These are phyloP conservation scores for Fragum fragum DNA, from an alignment of 2,888 invertebrate species.

Conservation along the genomic window DNA sequence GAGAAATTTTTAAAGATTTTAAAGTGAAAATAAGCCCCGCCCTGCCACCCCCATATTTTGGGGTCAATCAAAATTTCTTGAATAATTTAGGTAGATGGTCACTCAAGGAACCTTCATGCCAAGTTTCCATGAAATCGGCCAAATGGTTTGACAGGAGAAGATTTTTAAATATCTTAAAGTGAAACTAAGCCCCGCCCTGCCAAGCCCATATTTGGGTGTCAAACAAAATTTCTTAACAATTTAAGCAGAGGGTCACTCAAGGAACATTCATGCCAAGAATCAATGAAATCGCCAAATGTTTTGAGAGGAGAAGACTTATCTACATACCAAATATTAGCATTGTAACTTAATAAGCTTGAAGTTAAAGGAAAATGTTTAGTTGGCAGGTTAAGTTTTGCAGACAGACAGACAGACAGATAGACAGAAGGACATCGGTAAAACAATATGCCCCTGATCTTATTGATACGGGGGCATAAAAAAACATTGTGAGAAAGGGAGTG, in stretches of 20 bases:
- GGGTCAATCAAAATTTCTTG: background rate
- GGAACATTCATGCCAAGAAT: background rate
- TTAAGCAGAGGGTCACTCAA: background rate
- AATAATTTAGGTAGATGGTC: background rate
- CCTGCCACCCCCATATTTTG: background rate
- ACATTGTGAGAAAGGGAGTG: too few relatives aligned
- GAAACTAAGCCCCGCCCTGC: background rate
- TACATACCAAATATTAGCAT: too few relatives aligned
- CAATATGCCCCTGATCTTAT: too few relatives aligned
- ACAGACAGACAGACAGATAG: too few relatives aligned
- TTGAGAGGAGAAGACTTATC: background rate
- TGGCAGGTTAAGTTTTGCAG: too few relatives aligned
- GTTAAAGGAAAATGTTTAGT: too few relatives aligned
- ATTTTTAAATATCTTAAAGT: background rate
- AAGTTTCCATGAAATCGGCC: background rate
- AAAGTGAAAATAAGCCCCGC: too few relatives aligned
- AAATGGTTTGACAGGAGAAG: background rate
- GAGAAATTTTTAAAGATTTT: too few relatives aligned
- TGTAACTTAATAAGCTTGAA: too few relatives aligned
- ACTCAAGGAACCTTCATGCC: background rate
- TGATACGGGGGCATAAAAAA: too few relatives aligned
- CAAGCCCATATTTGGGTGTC: background rate
- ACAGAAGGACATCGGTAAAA: too few relatives aligned
- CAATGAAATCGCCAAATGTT: background rate
- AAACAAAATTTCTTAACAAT: background rate